These are phyloP conservation scores for Edolisoma coerulescens DNA, from an alignment of 2,113 vertebrate species.

Conservation along the genomic window DNA sequence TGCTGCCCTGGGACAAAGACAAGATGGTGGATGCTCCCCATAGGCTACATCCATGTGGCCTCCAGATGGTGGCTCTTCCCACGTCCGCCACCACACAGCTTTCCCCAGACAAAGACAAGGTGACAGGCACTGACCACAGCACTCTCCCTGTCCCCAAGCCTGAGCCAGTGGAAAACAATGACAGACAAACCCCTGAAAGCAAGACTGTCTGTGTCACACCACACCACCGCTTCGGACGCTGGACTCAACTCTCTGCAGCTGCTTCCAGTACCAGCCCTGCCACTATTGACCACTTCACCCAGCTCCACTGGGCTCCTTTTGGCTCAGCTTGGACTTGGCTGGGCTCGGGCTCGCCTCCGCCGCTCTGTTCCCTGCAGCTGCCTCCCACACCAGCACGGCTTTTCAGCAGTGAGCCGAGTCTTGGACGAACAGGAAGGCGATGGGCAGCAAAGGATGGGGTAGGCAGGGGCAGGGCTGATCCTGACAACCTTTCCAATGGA, in stretches of 20 bases:
- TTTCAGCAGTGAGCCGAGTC: not conserved
- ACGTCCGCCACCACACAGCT: accelerated
- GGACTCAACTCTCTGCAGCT: not conserved
- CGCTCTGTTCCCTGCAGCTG: not conserved
- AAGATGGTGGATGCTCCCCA: not conserved
- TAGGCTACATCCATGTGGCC: not conserved
- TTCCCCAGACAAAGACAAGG: not conserved
- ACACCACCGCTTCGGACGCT: accelerated
- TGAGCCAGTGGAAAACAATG: accelerated
- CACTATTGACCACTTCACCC: not conserved
- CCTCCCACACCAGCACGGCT: accelerated
- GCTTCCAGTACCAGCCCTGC: not conserved
- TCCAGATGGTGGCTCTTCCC: not conserved
- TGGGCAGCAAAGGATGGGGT: not conserved
- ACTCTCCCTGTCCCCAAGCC: not conserved
- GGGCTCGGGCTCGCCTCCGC: accelerated
- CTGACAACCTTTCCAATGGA: not conserved
- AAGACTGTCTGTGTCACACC: not conserved
- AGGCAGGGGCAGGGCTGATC: not conserved
- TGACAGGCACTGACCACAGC: not conserved
- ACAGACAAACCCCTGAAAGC: not conserved
- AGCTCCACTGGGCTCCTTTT: not conserved
- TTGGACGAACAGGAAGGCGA: accelerated
- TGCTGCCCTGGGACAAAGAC: not conserved
- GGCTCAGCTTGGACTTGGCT: not conserved